Evolutionary conservation across 2,113 vertebrate species (phyloP), one percentile per base, ranked within the genome.

Genomic region (Salminus brasiliensis): DNA sequence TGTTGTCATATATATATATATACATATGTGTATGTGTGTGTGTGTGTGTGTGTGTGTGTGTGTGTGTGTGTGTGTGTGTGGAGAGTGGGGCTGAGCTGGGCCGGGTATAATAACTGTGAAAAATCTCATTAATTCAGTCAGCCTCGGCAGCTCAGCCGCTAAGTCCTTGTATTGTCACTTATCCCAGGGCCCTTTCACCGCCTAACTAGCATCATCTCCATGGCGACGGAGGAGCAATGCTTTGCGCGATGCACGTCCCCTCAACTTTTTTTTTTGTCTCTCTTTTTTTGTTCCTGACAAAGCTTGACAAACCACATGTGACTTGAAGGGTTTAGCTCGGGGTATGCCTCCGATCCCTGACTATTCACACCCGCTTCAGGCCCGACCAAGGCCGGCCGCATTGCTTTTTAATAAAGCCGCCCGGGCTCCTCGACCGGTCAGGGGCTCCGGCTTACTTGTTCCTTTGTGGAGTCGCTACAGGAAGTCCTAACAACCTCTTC

Each of bases 101-200:
- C 95, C 93, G 89, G 91, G 93, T 96, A 94, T 97, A 97, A 97
- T 96, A 97, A 95, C 95, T 96, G 95, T 96, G 95, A 95, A 96
- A 96, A 96, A 96, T 97, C 96, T 96, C 95, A 98, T 97, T 97
- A 97, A 98, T 97, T 96, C 96, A 95, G 94, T 91, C 94, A 92
- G 94, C 18, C 62, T 39, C 62, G 32, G 62, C 62, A 66, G 93
- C 94, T 96, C 86, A 89, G 95, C 94, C 92, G 92, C 95, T 95
- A 95, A 96, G 94, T 94, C 96, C 95, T 96, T 95, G 95, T 96
- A 97, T 98, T 98, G 96, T 98, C 95, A 96, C 92, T 97, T 95
- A 95, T 94, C 95, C 93, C 92, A 91, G 94, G 96, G 94, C 94
- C 96, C 95, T 95, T 95, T 92, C 94, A 95, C 93, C 90, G 91